A percentile compares a stretch with the other conserved stretches of the same genome.
phyloP scores from a whole-genome alignment of 1,140 invertebrate species.

The Bombyx mori region ASM3026992v2 NC_085111.1:18520001-18520500 shows the following conservation, averaged over 20 bases:
- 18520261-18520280: constrained; percentile 22
- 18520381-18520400: constrained; percentile 50
- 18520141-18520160: too few species aligned
- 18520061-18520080: too few species aligned
- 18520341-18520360: constrained; percentile 21
- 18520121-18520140: too few species aligned
- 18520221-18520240: constrained; percentile 17
- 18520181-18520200: not conserved
- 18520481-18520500: too few species aligned
- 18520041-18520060: too few species aligned
- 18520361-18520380: constrained; percentile 61
- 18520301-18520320: constrained; percentile 17
- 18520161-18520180: not conserved
- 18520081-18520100: too few species aligned
- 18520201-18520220: constrained; percentile 16
- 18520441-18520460: constrained; percentile 6
- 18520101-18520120: too few species aligned
- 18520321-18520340: constrained; percentile 6
- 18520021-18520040: too few species aligned
- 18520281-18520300: constrained; percentile 19
- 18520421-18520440: constrained; percentile 55
- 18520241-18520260: constrained; percentile 36
- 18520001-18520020: too few species aligned
- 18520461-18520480: too few species aligned
- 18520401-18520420: constrained; percentile 64